Conservation (phyloP, 2,113 vertebrate genomes). For the Elachura formosa region DNA sequence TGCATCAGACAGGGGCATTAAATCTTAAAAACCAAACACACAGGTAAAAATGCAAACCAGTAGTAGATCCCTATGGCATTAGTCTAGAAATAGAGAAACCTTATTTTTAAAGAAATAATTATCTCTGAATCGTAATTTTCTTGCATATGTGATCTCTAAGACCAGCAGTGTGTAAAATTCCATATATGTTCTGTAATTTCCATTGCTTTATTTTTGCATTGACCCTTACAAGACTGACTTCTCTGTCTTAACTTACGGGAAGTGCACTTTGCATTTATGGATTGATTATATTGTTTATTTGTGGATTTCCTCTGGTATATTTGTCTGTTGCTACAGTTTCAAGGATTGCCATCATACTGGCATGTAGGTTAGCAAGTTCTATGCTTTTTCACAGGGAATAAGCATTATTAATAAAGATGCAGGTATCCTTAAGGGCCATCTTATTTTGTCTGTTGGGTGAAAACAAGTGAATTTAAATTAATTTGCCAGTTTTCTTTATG, state of each 20-base stretch:
- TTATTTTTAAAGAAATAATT: neutral
- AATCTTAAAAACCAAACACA: conserved; percentile 92
- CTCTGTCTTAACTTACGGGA: neutral
- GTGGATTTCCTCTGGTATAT: neutral
- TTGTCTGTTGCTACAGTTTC: neutral
- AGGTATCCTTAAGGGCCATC: neutral
- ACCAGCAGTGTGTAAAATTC: neutral
- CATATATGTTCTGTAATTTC: neutral
- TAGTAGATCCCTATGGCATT: neutral
- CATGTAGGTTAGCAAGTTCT: neutral
- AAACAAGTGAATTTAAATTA: neutral
- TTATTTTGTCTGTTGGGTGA: neutral
- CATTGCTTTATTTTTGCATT: neutral
- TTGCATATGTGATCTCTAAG: neutral
- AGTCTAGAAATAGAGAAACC: neutral
- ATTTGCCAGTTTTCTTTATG: neutral
- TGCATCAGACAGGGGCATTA: conserved; percentile 78
- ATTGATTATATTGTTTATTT: neutral
- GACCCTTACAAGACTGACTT: rapidly evolving
- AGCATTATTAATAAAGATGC: neutral
- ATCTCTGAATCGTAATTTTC: neutral
- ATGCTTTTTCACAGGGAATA: neutral
- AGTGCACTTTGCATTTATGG: neutral
- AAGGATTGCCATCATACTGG: neutral
- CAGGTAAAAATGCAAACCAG: conserved; percentile 72